A percentile compares a stretch with the other conserved stretches of the same genome.
Evolutionary conservation across 2,797 vertebrate genomes (phyloP).

Genomic region (Mergus octosetaceus): DNA sequence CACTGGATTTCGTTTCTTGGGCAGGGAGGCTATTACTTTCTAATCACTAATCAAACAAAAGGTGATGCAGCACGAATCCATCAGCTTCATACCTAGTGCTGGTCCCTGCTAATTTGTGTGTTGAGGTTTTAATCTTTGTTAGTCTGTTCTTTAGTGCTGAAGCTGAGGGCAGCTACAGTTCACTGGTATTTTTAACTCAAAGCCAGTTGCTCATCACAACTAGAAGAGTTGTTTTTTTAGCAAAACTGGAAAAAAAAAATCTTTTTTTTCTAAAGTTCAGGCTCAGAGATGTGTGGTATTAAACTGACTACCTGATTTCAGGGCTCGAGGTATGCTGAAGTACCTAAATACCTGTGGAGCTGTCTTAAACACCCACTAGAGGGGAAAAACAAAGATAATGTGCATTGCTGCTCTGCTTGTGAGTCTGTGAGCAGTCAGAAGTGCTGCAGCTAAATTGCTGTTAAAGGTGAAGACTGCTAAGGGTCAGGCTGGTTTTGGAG

Average conservation of each 20-base stretch:
- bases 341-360: neutral
- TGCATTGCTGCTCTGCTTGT: neutral
- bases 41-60: constrained; percentile 23
- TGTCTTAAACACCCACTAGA: neutral
- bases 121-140: neutral
- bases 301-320: neutral
- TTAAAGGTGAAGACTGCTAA: neutral
- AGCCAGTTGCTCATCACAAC: neutral
- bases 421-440: neutral
- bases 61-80: neutral
- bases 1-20: neutral
- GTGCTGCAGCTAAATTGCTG: neutral
- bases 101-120: neutral
- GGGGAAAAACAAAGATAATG: neutral
- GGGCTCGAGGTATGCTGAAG: neutral
- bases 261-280: neutral
- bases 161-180: neutral
- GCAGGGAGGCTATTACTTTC: neutral
- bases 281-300: neutral
- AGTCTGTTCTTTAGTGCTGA: neutral
- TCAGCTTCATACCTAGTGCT: neutral
- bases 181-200: neutral
- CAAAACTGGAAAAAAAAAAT: neutral
- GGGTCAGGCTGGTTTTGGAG: neutral
- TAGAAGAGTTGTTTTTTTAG: neutral